Evolutionary conservation across 2,113 vertebrate genomes (phyloP).

Genomic region (Pungitius pungitius): DNA sequence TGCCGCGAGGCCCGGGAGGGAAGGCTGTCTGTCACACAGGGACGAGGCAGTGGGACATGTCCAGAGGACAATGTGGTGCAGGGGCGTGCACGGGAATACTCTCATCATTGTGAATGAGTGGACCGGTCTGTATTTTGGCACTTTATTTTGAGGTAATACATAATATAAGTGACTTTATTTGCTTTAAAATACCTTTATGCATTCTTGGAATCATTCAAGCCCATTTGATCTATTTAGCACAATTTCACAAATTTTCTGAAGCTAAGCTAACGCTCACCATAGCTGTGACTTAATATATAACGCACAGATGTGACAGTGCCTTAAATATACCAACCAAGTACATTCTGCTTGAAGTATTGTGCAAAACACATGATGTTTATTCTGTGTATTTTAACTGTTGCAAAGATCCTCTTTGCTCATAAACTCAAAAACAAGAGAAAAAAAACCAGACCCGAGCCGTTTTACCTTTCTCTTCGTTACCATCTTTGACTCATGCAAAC

Average conservation of each 20-base stretch:
- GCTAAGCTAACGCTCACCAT: not conserved
- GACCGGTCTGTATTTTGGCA: no score
- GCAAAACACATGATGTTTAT: not conserved
- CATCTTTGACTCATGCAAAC: slow-evolving; percentile 18
- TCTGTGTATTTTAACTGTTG: not conserved
- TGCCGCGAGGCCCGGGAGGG: slow-evolving; percentile 58
- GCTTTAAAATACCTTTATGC: not conserved
- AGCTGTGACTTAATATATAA: not conserved
- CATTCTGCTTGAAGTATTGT: not conserved
- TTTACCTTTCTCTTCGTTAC: not conserved
- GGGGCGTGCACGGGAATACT: not conserved
- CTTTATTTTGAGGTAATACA: not conserved
- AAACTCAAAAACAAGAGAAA: not conserved
- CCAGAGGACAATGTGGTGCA: slow-evolving; percentile 8
- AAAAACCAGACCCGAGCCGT: not conserved
- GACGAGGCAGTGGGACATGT: slow-evolving; percentile 21
- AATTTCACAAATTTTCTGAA: not conserved
- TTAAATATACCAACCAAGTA: not conserved
- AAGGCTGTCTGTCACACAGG: slow-evolving; percentile 60
- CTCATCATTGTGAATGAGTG: no score
- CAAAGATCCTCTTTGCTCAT: no score
- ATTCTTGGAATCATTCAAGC: no score
- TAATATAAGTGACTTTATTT: not conserved
- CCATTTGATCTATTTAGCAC: not conserved
- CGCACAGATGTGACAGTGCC: no score